Evolutionary conservation across 2,797 vertebrate genomes (phyloP).

Genomic region (Chromobotia macracanthus): DNA sequence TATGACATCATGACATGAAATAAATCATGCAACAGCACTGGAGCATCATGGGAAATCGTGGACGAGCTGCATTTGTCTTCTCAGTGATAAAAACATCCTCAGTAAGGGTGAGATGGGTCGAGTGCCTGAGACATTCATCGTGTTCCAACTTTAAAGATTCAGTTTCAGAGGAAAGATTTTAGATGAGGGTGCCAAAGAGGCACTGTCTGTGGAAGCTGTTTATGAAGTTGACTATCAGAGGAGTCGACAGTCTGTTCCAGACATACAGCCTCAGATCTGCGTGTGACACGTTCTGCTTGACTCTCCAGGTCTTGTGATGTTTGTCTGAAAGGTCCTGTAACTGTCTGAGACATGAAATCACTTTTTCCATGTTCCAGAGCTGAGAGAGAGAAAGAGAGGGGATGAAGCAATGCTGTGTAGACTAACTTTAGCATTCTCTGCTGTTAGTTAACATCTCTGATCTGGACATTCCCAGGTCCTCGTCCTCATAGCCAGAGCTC

Average conservation of each 20-base stretch:
- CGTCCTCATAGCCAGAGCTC: neutral
- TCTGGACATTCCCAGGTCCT: conserved; percentile 2
- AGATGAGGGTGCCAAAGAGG: too few relatives aligned
- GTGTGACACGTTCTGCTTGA: conserved; percentile 20
- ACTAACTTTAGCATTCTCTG: conserved; percentile 34
- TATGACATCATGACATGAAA: conserved; percentile 33
- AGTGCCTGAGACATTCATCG: too few relatives aligned
- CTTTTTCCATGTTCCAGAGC: conserved; percentile 10
- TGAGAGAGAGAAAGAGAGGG: neutral
- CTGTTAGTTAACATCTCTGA: neutral
- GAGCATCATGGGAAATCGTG: conserved; percentile 28
- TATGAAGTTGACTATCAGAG: neutral
- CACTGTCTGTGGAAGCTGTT: neutral
- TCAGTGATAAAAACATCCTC: neutral
- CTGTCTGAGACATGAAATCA: conserved; percentile 29
- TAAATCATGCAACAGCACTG: neutral
- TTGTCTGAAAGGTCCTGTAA: conserved; percentile 6
- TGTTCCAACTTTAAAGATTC: neutral
- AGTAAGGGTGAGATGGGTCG: too few relatives aligned
- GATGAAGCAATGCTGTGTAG: conserved; percentile 19
- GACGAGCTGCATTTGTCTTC: too few relatives aligned
- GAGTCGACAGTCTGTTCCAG: neutral
- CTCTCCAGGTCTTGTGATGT: conserved; percentile 13
- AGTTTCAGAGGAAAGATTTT: neutral
- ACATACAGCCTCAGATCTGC: neutral